phyloP scores from a whole-genome alignment of 2,888 invertebrate genomes.

The Drosophila lacicola region DNA sequence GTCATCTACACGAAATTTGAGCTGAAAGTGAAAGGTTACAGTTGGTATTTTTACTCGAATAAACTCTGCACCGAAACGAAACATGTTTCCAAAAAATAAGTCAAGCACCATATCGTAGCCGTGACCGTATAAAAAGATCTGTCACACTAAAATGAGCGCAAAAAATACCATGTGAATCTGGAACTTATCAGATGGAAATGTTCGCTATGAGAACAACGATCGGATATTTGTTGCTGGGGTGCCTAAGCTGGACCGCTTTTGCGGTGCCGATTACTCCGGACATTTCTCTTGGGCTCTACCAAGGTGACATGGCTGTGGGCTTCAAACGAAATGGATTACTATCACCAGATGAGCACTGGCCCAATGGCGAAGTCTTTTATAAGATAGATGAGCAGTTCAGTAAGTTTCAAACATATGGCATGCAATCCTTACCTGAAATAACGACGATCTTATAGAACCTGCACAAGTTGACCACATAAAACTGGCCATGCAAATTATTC shows the following conservation, averaged over 20 bases:
- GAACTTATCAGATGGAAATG: neutral
- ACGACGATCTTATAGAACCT: neutral
- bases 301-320: neutral
- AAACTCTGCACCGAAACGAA: neutral
- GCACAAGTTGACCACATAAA: neutral
- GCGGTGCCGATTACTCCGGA: neutral
- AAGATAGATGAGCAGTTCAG: neutral
- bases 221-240: neutral
- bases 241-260: neutral
- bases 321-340: neutral
- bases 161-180: neutral
- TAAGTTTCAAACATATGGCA: neutral
- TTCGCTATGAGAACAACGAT: neutral
- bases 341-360: neutral
- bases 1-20: no score
- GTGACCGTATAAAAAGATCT: neutral
- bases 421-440: neutral
- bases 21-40: no score
- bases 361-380: slow-evolving; percentile 4
- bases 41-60: no score
- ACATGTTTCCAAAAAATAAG: neutral
- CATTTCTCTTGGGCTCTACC: neutral
- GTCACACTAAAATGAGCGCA: neutral
- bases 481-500: neutral
- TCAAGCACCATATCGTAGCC: neutral